Conservation (phyloP, 1,140 invertebrate genomes). For the Heliconius melpomene region DNA sequence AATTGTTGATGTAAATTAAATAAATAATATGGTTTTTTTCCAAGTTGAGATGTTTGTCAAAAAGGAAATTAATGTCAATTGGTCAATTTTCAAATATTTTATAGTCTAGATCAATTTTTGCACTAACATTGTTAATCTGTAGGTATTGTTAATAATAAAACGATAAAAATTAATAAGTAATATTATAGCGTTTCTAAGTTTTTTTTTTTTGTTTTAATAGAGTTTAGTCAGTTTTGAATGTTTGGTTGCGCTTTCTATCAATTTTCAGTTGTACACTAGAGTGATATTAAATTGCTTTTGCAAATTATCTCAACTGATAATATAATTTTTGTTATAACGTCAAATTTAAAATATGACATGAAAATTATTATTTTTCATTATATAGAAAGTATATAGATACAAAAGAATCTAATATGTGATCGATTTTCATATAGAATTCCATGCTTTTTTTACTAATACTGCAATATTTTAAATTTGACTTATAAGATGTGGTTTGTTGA, state of each 20-base stretch:
- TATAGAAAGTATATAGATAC: not conserved
- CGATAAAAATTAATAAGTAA: not conserved
- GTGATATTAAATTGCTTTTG: slow-evolving; percentile 11
- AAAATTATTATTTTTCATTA: not conserved
- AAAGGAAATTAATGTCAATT: slow-evolving; percentile 11
- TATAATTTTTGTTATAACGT: not conserved
- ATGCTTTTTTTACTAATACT: not conserved
- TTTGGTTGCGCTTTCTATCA: not conserved
- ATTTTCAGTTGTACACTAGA: not conserved
- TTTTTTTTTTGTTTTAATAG: not conserved
- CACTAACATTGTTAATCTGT: slow-evolving; percentile 3
- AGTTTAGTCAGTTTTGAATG: not conserved
- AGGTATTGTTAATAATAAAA: slow-evolving; percentile 1
- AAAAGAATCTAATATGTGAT: not conserved
- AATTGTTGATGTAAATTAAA: slow-evolving; percentile 7
- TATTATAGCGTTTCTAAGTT: not conserved
- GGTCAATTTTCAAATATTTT: slow-evolving; percentile 6
- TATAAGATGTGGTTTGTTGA: not conserved
- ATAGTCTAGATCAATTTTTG: slow-evolving; percentile 2
- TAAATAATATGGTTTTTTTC: not conserved
- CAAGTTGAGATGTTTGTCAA: slow-evolving; percentile 12
- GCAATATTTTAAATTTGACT: not conserved
- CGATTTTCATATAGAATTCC: not conserved
- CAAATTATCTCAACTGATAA: slow-evolving; percentile 10
- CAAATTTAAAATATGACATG: not conserved